phyloP scores from a whole-genome alignment of 2,888 invertebrate genomes.

The Orthosia cruda region DNA sequence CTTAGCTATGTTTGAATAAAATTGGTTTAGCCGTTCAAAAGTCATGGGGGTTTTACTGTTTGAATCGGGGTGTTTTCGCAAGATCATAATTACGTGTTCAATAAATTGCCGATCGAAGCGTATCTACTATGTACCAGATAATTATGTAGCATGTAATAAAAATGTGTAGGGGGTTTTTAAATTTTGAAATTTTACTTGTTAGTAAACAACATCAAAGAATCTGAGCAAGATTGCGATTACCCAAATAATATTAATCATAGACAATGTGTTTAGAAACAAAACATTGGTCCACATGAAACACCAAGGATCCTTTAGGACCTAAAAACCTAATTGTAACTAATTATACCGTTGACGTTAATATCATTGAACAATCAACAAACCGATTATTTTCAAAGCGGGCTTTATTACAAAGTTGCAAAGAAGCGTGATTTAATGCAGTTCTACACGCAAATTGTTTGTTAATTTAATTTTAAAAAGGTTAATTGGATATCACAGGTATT shows the following conservation, averaged over 20 bases:
- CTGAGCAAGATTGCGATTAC: background rate
- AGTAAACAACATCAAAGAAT: background rate
- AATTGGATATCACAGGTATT: slow-evolving; percentile 19
- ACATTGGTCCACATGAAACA: slow-evolving; percentile 28
- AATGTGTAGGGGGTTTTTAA: no score
- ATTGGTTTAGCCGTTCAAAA: no score
- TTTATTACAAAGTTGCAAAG: slow-evolving; percentile 49
- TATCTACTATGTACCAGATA: no score
- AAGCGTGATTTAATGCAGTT: slow-evolving; percentile 43
- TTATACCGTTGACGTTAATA: slow-evolving; percentile 46
- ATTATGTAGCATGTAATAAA: no score
- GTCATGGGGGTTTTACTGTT: no score
- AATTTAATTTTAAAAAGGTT: background rate
- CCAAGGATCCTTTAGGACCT: slow-evolving; percentile 47
- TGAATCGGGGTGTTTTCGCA: no score
- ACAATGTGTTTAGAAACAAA: slow-evolving; percentile 32
- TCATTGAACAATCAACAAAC: slow-evolving; percentile 44
- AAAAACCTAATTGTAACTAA: slow-evolving; percentile 40
- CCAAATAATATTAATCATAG: slow-evolving; percentile 19
- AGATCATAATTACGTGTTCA: no score
- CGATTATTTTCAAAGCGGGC: slow-evolving; percentile 38
- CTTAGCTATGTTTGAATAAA: no score
- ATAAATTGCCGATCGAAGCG: no score
- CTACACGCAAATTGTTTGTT: slow-evolving; percentile 45
- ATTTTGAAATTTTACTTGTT: no score